Percentiles rank a stretch among this genome's conserved stretches.
These are phyloP conservation scores for Dreissena polymorpha DNA, from an alignment of 1,140 invertebrate genomes.

Conservation along the genomic window DNA sequence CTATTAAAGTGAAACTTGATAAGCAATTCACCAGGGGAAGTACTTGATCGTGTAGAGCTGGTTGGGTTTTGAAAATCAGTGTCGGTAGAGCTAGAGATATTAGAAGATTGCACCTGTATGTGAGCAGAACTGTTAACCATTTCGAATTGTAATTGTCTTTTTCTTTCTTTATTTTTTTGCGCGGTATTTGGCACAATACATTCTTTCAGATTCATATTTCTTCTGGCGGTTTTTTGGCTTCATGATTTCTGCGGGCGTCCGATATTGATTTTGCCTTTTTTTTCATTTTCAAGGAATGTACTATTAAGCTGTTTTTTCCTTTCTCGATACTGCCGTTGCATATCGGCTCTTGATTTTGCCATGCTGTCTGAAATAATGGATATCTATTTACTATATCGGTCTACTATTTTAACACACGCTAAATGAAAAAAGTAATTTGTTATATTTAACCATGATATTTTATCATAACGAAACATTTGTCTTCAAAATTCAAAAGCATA, in stretches of 20 bases:
- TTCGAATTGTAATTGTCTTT: neutral
- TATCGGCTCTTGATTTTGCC: slow-evolving; percentile 22
- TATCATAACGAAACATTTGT: too few species aligned
- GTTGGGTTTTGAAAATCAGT: neutral
- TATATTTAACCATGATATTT: too few species aligned
- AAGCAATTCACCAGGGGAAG: neutral
- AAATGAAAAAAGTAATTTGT: neutral
- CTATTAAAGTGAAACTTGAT: slow-evolving; percentile 9
- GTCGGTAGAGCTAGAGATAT: too few species aligned
- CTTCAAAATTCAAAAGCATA: neutral
- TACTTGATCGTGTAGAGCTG: slow-evolving; percentile 9
- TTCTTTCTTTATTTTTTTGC: neutral
- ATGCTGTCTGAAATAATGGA: neutral
- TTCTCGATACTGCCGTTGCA: slow-evolving; percentile 18
- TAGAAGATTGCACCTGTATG: neutral
- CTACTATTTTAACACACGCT: neutral
- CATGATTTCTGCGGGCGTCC: neutral
- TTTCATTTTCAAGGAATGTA: slow-evolving; percentile 24
- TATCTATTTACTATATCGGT: neutral
- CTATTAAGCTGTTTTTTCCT: neutral
- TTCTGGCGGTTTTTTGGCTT: neutral
- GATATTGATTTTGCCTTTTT: neutral
- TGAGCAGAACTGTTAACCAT: neutral
- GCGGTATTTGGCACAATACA: slow-evolving; percentile 15
- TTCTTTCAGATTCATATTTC: slow-evolving; percentile 9